Conservation (phyloP, 2,113 vertebrate genomes). For the Eulemur rufifrons region DNA sequence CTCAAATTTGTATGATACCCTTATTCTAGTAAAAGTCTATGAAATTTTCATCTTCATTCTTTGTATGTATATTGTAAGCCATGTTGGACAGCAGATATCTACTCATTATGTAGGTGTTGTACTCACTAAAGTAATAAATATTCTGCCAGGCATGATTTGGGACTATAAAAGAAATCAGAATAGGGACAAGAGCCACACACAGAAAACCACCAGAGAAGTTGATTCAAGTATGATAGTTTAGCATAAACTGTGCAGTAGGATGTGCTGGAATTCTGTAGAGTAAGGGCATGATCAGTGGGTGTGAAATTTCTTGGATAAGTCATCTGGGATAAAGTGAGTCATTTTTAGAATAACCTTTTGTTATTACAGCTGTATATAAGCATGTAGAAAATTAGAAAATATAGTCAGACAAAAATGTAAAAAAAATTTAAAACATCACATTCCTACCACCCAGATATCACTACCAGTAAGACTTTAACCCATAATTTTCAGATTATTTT, state of each 20-base stretch:
- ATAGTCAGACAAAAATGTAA: background rate
- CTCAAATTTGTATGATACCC: background rate
- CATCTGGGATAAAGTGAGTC: background rate
- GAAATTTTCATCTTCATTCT: background rate
- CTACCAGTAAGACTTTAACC: background rate
- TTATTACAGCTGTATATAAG: background rate
- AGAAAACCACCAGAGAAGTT: background rate
- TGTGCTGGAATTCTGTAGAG: background rate
- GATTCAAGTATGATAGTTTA: background rate
- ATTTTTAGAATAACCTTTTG: constrained; percentile 17
- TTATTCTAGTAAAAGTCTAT: background rate
- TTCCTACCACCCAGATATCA: background rate
- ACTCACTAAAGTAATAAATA: background rate
- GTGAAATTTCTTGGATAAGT: constrained; percentile 19
- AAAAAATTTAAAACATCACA: background rate
- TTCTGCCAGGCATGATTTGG: background rate
- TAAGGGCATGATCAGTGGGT: background rate
- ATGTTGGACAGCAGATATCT: background rate
- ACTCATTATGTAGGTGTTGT: background rate
- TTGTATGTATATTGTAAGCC: background rate
- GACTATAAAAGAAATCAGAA: background rate
- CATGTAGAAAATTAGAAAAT: constrained; percentile 6
- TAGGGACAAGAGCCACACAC: background rate
- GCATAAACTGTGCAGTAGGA: background rate
- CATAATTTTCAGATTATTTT: background rate